Conservation (phyloP, 2,113 vertebrate genomes). For the Anolis carolinensis region DNA sequence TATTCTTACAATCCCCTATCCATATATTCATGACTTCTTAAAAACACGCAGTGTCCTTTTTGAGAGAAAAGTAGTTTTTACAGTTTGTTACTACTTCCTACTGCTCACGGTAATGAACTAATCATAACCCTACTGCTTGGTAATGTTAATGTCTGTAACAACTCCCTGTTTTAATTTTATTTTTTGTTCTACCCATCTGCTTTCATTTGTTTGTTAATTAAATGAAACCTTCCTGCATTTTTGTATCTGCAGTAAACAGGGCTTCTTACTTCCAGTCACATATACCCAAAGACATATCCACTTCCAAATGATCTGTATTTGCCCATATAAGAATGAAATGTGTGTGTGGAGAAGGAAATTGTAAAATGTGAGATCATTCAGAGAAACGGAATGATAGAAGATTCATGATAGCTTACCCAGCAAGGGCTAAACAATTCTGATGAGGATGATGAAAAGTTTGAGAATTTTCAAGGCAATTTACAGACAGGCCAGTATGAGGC, state of each 20-base stretch:
- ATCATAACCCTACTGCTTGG: slow-evolving; percentile 14
- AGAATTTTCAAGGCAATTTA: no score
- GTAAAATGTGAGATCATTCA: background rate
- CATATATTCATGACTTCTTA: background rate
- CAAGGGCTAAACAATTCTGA: no score
- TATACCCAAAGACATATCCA: no score
- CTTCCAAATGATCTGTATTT: background rate
- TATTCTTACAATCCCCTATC: background rate
- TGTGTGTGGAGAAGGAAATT: no score
- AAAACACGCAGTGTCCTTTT: background rate
- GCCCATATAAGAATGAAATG: background rate
- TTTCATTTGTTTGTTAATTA: slow-evolving; percentile 16
- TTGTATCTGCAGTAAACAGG: background rate
- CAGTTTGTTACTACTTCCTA: background rate
- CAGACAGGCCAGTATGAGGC: no score
- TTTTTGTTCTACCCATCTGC: slow-evolving; percentile 27
- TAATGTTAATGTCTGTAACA: slow-evolving; percentile 13
- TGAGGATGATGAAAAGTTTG: no score
- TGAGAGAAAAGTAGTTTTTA: background rate
- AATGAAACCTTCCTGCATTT: background rate
- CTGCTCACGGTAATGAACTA: slow-evolving; percentile 27
- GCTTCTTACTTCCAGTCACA: background rate
- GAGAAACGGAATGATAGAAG: background rate
- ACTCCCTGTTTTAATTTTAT: slow-evolving; percentile 24
- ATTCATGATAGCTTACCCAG: background rate